phyloP scores from a whole-genome alignment of 1,140 invertebrate species.

The Drosophila mauritiana region DNA sequence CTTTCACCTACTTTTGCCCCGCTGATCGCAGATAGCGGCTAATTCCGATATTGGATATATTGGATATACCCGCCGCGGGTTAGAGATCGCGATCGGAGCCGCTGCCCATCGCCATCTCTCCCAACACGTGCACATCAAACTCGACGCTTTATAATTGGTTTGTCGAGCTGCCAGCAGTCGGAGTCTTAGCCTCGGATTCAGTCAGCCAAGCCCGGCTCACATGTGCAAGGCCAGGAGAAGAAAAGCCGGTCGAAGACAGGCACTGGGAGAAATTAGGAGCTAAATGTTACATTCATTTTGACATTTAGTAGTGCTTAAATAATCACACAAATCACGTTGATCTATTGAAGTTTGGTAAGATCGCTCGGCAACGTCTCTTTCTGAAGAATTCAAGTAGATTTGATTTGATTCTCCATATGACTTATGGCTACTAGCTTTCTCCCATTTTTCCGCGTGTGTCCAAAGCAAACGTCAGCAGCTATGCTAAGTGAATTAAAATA shows the following conservation, averaged over 20 bases:
- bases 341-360: too few species aligned
- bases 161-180: slow-evolving; percentile 54
- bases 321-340: too few species aligned
- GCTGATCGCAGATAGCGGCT: slow-evolving; percentile 14
- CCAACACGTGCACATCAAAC: slow-evolving; percentile 70
- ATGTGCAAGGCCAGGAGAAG: slow-evolving; percentile 31
- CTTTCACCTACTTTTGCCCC: slow-evolving; percentile 28
- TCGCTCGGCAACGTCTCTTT: too few species aligned
- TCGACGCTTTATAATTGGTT: slow-evolving; percentile 78
- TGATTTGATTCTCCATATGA: background rate
- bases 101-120: slow-evolving; percentile 23
- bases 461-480: slow-evolving; percentile 63
- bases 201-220: slow-evolving; percentile 31
- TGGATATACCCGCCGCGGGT: slow-evolving; percentile 40
- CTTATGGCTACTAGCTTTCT: too few species aligned
- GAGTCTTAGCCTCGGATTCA: slow-evolving; percentile 36
- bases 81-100: slow-evolving; percentile 37
- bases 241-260: slow-evolving; percentile 18
- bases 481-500: slow-evolving; percentile 80
- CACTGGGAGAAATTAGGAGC: background rate
- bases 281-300: too few species aligned
- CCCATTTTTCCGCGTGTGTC: slow-evolving; percentile 5
- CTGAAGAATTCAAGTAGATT: too few species aligned
- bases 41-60: slow-evolving; percentile 34
- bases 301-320: too few species aligned